phyloP scores from a whole-genome alignment of 2,888 invertebrate species.

The Cecidostiba fungosa region DNA sequence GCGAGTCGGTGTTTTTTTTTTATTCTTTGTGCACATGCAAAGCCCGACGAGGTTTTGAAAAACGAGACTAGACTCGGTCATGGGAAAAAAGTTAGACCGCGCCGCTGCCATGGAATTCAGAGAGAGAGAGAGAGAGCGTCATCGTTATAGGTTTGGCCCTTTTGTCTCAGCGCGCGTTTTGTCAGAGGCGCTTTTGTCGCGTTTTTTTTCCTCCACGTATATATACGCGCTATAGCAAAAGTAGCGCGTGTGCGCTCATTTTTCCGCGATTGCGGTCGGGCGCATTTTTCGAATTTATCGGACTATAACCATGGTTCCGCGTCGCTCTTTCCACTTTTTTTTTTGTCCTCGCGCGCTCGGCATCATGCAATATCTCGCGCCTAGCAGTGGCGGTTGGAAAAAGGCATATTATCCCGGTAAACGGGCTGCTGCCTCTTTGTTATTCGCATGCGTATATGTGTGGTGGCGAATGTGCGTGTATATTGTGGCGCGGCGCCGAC shows the following conservation, averaged over 20 bases:
- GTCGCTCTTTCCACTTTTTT: not conserved
- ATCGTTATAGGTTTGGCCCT: conserved; percentile 53
- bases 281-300: conserved; percentile 48
- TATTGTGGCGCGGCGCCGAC: not conserved
- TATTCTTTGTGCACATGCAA: not conserved
- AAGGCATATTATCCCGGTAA: conserved; percentile 17
- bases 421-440: conserved; percentile 15
- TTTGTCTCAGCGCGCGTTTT: conserved; percentile 49
- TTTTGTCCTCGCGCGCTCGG: conserved; percentile 1
- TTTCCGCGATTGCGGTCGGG: conserved; percentile 32
- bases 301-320: conserved; percentile 24
- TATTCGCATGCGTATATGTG: not conserved
- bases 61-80: conserved; percentile 4
- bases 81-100: conserved; percentile 2
- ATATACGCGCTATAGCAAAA: not conserved
- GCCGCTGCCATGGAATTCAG: not conserved
- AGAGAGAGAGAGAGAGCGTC: not conserved
- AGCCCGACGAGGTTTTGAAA: conserved; percentile 1
- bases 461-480: not conserved
- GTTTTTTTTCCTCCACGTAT: conserved; percentile 2
- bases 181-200: conserved; percentile 40
- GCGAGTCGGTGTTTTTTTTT: conserved; percentile 32
- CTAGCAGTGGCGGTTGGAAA: not conserved
- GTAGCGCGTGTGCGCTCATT: conserved; percentile 7
- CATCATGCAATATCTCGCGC: conserved; percentile 8